phyloP scores from a whole-genome alignment of 1,140 invertebrate genomes.

The Apis cerana region DNA sequence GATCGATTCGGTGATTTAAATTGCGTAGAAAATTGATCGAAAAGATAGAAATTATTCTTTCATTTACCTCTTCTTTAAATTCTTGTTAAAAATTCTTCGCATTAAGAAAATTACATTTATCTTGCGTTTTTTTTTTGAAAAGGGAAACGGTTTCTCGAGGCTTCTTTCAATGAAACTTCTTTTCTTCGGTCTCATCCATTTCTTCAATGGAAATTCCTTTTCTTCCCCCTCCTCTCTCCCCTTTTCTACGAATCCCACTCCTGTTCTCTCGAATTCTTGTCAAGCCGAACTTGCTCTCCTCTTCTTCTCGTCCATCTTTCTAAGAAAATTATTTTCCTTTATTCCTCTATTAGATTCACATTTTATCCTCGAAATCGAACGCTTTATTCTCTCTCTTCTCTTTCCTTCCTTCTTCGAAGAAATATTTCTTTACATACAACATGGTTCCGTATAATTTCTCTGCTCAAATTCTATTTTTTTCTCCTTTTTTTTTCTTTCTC shows the following conservation, averaged over 20 bases:
- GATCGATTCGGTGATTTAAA: too few relatives aligned
- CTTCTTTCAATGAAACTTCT: conserved; percentile 2
- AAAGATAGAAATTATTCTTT: too few relatives aligned
- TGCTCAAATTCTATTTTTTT: neutral
- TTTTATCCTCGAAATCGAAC: neutral
- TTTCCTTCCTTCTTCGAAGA: neutral
- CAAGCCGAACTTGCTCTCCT: neutral
- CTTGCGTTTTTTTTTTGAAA: neutral
- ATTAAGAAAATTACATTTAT: neutral
- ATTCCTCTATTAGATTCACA: neutral
- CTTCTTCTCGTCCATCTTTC: neutral
- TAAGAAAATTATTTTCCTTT: neutral
- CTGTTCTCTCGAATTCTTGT: neutral
- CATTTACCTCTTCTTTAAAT: neutral
- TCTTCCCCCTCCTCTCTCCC: neutral
- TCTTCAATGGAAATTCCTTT: conserved; percentile 11
- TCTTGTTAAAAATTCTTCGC: neutral
- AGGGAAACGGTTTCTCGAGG: neutral
- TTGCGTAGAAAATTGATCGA: too few relatives aligned
- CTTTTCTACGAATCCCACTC: neutral
- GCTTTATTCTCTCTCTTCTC: too few relatives aligned
- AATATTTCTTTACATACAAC: neutral
- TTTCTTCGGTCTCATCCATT: neutral
- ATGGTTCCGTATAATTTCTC: too few relatives aligned
- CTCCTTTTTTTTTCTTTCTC: too few relatives aligned